Evolutionary conservation across 2,888 invertebrate species (phyloP).

Genomic region (Chesias legatella): DNA sequence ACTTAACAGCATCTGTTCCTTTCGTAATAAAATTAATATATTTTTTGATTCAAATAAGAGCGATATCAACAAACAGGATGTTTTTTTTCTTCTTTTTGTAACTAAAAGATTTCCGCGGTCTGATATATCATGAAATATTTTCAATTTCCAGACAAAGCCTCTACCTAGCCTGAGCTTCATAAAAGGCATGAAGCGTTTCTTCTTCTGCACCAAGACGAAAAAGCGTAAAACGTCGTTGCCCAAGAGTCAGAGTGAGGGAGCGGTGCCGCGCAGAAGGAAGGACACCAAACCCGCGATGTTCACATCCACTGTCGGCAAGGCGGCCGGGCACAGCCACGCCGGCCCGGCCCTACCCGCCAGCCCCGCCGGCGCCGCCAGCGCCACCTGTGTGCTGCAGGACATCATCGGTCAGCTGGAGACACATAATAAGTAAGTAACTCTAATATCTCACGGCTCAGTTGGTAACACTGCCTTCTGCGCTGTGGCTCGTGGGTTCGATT

Average conservation of each 20-base stretch:
- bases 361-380: constrained; percentile 69
- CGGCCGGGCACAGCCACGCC: constrained; percentile 58
- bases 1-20: too few relatives aligned
- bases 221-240: constrained; percentile 48
- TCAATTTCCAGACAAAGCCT: constrained; percentile 56
- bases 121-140: constrained; percentile 2
- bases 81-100: too few relatives aligned
- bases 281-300: constrained; percentile 57
- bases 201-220: constrained; percentile 70
- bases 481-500: too few relatives aligned
- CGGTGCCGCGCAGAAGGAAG: constrained; percentile 36
- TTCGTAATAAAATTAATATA: too few relatives aligned
- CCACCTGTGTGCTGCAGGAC: constrained; percentile 83
- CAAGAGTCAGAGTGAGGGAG: constrained; percentile 41
- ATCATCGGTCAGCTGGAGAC: constrained; percentile 86
- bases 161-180: constrained; percentile 68
- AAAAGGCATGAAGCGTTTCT: constrained; percentile 64
- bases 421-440: constrained; percentile 79
- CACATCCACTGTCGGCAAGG: constrained; percentile 72
- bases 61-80: too few relatives aligned
- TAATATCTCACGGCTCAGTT: background rate
- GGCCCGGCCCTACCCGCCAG: too few relatives aligned
- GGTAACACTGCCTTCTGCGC: too few relatives aligned
- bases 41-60: too few relatives aligned
- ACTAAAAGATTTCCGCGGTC: too few relatives aligned